Evolutionary conservation across 2,113 vertebrate species (phyloP), one percentile per base, ranked within the genome.

Genomic region (Callithrix jacchus): DNA sequence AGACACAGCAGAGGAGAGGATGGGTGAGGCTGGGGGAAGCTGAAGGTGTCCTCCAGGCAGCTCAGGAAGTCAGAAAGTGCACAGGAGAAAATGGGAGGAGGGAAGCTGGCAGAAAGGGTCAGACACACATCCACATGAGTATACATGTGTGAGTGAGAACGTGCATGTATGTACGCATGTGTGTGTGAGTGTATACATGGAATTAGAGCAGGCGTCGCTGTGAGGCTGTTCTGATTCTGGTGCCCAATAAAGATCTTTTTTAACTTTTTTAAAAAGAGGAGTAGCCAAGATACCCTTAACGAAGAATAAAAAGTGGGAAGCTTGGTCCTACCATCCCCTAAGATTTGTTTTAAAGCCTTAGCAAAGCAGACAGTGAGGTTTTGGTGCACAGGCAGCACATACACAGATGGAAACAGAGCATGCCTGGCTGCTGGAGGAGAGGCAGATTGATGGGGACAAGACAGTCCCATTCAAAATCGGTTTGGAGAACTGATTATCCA

Each of bases 371-470:
- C 0, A 0, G 21, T 18, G 23, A 74, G 25, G 25, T 23, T 8
- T 37, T 0, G 49, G 17, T 1, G 37, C 5, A 0, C 2, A 5
- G 3, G 11, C 12, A 0, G 23, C 5, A 0, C 1, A 10, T 2
- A 13, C 6, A 0, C 13, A 2, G 0, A 3, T 8, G 1, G 23
- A 35, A 25, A 8, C 45, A 0, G 16, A 10, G 1, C 5, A n/a
- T 5, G 2, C 5, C 40, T 1, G 1, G 25, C 5, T 3, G 0
- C 56, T 8, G 16, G 54, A 40, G 6, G 42, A 42, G 32, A 2
- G 35, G 37, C 30, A 45, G 61, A 30, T 25, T 3, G 0, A 30
- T 6, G 42, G n/a, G n/a, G 13, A 11, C 5, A 32, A 42, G 47
- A 32, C 23, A 8, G 40, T n/a, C 8, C 18, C 37, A 21, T 37